Evolutionary conservation across 2,888 invertebrate genomes (phyloP).

Genomic region (Rosalia funebris): DNA sequence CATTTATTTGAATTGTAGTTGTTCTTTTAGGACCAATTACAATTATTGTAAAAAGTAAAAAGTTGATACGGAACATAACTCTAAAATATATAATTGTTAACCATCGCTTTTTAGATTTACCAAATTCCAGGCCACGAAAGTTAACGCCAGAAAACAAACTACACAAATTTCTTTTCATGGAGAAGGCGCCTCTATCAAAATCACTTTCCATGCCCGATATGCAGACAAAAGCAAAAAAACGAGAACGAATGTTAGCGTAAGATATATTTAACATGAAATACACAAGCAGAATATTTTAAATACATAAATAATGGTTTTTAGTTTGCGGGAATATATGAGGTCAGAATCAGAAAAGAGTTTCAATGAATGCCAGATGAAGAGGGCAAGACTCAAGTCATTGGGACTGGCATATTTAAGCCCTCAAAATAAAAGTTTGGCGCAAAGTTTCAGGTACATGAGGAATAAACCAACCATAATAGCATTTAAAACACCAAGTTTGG

Average conservation of each 20-base stretch:
- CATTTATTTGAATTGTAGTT: too few species aligned
- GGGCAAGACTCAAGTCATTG: constrained; percentile 72
- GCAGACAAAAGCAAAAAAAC: constrained; percentile 77
- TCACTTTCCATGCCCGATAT: constrained; percentile 88
- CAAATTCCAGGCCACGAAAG: constrained; percentile 51
- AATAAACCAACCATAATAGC: constrained; percentile 89
- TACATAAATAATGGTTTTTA: constrained; percentile 55
- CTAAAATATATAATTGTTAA: background rate
- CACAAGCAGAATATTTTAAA: background rate
- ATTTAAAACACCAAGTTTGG: constrained; percentile 84
- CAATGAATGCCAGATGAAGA: constrained; percentile 73
- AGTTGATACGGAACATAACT: too few species aligned
- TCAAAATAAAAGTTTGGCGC: constrained; percentile 82
- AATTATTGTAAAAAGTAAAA: too few species aligned
- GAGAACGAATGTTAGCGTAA: constrained; percentile 77
- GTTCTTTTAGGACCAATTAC: too few species aligned
- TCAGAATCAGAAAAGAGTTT: constrained; percentile 85
- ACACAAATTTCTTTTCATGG: constrained; percentile 51
- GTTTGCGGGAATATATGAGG: constrained; percentile 76
- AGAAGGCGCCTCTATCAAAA: constrained; percentile 75
- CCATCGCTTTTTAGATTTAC: constrained; percentile 37
- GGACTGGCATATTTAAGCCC: constrained; percentile 78
- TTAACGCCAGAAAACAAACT: constrained; percentile 65
- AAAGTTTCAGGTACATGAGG: constrained; percentile 90
- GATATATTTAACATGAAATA: constrained; percentile 50